Conservation (phyloP, 1,140 invertebrate species). For the Pinna nobilis region DNA sequence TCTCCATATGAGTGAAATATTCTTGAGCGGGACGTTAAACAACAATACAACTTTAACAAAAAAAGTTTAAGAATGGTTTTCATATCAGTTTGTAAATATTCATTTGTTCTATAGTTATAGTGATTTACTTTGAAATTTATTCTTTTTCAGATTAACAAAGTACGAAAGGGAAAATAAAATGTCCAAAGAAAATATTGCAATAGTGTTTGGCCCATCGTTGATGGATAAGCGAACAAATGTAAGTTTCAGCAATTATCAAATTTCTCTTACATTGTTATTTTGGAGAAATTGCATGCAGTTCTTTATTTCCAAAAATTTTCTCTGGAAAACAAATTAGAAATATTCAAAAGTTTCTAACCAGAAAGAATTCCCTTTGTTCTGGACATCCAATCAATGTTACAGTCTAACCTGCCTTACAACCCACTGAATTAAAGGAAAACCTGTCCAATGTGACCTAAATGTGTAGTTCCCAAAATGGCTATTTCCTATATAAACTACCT, state of each 20-base stretch:
- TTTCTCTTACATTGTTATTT: background rate
- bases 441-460: too few species aligned
- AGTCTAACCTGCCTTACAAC: too few species aligned
- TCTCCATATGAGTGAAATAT: background rate
- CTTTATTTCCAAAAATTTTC: background rate
- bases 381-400: too few species aligned
- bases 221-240: constrained; percentile 54
- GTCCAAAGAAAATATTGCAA: constrained; percentile 62
- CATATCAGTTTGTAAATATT: background rate
- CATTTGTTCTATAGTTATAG: background rate
- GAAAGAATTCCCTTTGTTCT: too few species aligned
- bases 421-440: too few species aligned
- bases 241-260: constrained; percentile 17
- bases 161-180: constrained; percentile 61
- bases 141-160: constrained; percentile 57
- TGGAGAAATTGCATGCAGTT: background rate
- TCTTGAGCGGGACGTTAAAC: background rate
- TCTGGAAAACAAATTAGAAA: background rate
- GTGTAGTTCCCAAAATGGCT: too few species aligned
- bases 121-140: constrained; percentile 16
- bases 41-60: background rate
- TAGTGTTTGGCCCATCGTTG: constrained; percentile 70
- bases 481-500: too few species aligned
- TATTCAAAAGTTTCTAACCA: background rate
- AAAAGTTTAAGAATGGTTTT: constrained; percentile 41